Percentiles rank a stretch among this genome's conserved stretches.
Evolutionary conservation across 2,888 invertebrate genomes (phyloP).

Genomic region (Diogma glabrata): DNA sequence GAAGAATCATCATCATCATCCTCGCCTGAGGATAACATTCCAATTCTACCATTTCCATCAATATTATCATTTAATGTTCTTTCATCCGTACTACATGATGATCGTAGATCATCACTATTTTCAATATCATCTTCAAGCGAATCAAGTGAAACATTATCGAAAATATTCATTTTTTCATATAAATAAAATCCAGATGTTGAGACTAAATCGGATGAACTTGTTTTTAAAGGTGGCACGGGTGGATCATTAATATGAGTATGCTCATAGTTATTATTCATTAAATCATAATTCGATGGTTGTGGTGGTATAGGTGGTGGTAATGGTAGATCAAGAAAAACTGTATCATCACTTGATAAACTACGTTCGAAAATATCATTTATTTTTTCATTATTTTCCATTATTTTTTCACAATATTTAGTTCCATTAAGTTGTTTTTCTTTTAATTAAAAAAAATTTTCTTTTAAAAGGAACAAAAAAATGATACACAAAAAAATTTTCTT

Average conservation of each 20-base stretch:
- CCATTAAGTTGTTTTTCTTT: no score
- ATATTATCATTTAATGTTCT: background rate
- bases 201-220: background rate
- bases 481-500: no score
- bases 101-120: background rate
- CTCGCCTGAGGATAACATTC: background rate
- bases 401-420: background rate
- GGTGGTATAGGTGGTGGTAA: slow-evolving; percentile 10
- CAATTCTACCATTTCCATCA: slow-evolving; percentile 1
- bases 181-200: slow-evolving; percentile 7
- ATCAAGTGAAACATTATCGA: slow-evolving; percentile 8
- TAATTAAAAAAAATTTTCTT: no score
- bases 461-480: no score
- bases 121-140: background rate
- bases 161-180: slow-evolving; percentile 8
- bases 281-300: background rate
- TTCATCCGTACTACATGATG: background rate
- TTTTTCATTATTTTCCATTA: slow-evolving; percentile 14
- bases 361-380: slow-evolving; percentile 16
- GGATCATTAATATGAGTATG: background rate
- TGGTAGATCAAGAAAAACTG: slow-evolving; percentile 19
- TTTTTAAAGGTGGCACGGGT: background rate
- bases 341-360: slow-evolving; percentile 19
- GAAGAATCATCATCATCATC: slow-evolving; percentile 8
- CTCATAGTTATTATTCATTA: background rate